Conservation (phyloP, 1,140 invertebrate species). For the Calliphora vicina region DNA sequence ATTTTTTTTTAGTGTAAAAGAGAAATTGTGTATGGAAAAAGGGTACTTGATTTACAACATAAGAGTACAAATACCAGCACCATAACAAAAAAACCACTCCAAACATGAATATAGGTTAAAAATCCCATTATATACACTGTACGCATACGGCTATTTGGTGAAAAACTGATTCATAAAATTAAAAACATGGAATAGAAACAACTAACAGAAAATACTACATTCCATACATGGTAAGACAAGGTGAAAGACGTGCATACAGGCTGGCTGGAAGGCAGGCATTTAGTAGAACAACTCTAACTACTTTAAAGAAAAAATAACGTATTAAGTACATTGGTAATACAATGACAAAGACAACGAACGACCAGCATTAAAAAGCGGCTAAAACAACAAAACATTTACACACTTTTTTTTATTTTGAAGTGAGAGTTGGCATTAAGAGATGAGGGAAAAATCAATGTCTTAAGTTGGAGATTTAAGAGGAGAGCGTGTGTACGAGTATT, state of each 20-base stretch:
- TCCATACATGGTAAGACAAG: background rate
- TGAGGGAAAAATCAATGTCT: conserved; percentile 8
- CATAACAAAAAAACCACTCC: background rate
- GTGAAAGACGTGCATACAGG: conserved; percentile 11
- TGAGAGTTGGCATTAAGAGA: background rate
- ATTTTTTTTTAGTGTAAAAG: no score
- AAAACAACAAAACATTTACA: no score
- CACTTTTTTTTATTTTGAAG: background rate
- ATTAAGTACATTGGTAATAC: no score
- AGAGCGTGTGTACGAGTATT: background rate
- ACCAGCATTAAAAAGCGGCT: background rate
- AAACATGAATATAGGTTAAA: background rate
- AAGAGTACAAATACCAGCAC: background rate
- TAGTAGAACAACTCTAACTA: background rate
- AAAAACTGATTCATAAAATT: background rate
- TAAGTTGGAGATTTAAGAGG: background rate
- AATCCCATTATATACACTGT: background rate
- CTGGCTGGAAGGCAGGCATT: background rate
- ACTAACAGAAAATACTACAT: background rate
- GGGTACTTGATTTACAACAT: background rate
- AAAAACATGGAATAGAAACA: background rate
- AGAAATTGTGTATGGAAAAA: no score
- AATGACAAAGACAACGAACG: no score
- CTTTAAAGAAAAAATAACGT: no score
- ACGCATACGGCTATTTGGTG: background rate